Evolutionary conservation across 30 jellyfish, hydroid and myxozoan genomes (phyloP).

Genomic region (Turritopsis rubra): DNA sequence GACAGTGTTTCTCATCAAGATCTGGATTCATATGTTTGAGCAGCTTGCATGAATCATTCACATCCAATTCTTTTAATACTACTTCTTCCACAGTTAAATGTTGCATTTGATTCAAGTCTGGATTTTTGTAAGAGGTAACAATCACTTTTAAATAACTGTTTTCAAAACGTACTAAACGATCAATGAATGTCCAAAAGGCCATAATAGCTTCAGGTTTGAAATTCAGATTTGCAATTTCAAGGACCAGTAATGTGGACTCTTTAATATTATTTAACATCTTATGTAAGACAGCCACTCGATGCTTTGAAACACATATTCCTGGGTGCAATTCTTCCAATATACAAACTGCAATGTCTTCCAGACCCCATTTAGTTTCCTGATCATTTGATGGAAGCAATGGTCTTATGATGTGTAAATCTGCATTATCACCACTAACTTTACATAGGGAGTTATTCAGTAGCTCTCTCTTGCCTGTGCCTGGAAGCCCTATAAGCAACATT

Average conservation of each 20-base stretch:
- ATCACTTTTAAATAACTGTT: conserved; percentile 9
- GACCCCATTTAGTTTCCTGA: conserved; percentile 23
- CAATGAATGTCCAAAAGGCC: conserved; percentile 6
- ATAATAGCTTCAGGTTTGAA: conserved; percentile 7
- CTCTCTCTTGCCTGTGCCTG: conserved; percentile 18
- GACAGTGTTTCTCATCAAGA: neutral
- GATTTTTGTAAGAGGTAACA: conserved; percentile 1
- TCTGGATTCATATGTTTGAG: conserved; percentile 21
- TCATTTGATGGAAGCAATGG: conserved; percentile 1
- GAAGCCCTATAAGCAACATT: conserved; percentile 11
- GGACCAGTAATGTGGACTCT: conserved; percentile 4
- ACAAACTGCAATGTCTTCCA: conserved; percentile 19
- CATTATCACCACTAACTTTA: neutral
- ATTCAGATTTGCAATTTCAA: neutral
- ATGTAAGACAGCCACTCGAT: conserved; percentile 21
- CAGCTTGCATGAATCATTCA: neutral
- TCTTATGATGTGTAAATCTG: neutral
- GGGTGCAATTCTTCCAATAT: conserved; percentile 17
- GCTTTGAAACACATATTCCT: neutral
- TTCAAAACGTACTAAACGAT: neutral
- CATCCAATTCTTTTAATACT: neutral
- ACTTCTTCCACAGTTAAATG: neutral
- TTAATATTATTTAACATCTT: neutral
- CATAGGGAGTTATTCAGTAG: neutral
- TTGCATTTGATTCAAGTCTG: conserved; percentile 11